These are phyloP conservation scores for Lacerta viridis DNA, from an alignment of 2,797 vertebrate species.

Conservation along the genomic window DNA sequence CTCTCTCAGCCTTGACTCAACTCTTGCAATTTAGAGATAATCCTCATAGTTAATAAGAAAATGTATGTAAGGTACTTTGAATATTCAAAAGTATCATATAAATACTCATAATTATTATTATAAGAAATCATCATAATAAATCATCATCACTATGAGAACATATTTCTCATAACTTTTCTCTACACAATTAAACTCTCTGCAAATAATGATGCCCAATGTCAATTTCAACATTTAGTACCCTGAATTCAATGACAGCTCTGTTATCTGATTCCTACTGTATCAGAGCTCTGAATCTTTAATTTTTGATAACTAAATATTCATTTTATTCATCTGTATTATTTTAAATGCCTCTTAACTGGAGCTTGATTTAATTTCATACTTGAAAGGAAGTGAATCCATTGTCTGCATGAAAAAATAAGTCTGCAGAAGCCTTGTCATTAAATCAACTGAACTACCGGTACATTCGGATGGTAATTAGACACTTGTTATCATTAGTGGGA, in stretches of 20 bases:
- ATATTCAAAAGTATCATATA: not conserved
- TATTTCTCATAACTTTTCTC: not conserved
- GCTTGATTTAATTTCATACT: constrained; percentile 2
- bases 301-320: not conserved
- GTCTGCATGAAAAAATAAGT: not conserved
- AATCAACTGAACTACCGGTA: not conserved
- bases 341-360: not conserved
- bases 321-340: not conserved
- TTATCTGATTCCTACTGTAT: constrained; percentile 11
- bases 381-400: not conserved
- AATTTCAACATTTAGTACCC: not conserved
- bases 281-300: constrained; percentile 2
- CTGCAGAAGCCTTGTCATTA: constrained; percentile 12
- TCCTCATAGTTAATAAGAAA: not conserved
- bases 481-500: not conserved
- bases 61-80: not conserved
- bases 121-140: not conserved
- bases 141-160: not conserved
- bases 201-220: too few relatives aligned
- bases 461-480: not conserved
- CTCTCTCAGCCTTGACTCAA: not conserved
- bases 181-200: not conserved
- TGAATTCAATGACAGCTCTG: constrained; percentile 42
- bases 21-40: not conserved
- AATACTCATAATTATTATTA: not conserved